Evolutionary conservation across 2,113 vertebrate genomes (phyloP).

Genomic region (Rhegmatorhina hoffmannsi): DNA sequence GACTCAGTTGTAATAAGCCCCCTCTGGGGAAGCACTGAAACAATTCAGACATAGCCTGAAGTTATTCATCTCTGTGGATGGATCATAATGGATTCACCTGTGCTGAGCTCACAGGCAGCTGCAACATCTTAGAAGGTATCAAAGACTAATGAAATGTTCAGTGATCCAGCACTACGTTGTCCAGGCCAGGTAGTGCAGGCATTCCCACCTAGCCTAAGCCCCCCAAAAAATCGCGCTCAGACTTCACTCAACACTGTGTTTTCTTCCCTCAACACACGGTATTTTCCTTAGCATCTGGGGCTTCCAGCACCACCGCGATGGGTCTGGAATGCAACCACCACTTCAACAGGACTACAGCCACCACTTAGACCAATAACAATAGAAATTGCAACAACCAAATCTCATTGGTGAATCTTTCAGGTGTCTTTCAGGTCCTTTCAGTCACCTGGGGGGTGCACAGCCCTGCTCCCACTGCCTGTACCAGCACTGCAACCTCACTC

Average conservation of each 20-base stretch:
- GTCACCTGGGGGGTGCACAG: too few species aligned
- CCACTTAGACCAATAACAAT: background rate
- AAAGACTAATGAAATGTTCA: background rate
- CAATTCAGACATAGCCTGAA: background rate
- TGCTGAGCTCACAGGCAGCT: background rate
- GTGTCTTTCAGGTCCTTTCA: background rate
- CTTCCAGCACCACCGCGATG: background rate
- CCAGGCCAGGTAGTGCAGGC: too few species aligned
- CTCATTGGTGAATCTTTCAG: background rate
- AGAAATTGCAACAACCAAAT: background rate
- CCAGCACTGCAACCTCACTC: too few species aligned
- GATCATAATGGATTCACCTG: background rate
- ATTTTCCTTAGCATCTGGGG: background rate
- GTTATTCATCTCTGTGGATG: background rate
- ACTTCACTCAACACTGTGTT: background rate
- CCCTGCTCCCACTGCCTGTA: too few species aligned
- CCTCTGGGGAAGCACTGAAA: background rate
- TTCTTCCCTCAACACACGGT: background rate
- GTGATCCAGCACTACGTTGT: background rate
- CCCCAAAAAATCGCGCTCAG: background rate
- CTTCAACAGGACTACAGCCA: background rate
- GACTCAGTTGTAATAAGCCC: background rate
- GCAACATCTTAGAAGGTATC: background rate
- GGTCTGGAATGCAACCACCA: background rate
- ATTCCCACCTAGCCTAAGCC: background rate